Base-by-base conservation (phyloP, 2,888 invertebrate genomes). In the Watsonalla cultraria region DNA sequence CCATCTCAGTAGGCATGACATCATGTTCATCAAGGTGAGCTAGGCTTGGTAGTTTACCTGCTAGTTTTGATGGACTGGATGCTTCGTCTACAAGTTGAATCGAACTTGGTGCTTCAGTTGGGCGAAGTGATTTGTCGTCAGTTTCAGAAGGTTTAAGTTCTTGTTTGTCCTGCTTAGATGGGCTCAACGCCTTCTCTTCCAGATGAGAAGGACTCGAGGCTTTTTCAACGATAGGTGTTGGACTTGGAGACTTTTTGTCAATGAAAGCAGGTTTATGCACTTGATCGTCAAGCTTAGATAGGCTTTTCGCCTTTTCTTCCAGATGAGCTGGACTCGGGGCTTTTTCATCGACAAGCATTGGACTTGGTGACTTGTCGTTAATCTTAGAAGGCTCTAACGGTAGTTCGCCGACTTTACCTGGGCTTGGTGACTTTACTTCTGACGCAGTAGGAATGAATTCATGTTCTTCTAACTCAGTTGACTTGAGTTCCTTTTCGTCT, bases 161-260 rank as follows among this genome's bases (percentile, higher is more conserved):
- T 33, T 15, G 7, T 11, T 45, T n/a, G 13, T 46, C 46, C 14
- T 54, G 49, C 42, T 34, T 7, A 34, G 15, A 42, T 11, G 53
- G 56, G 34, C 56, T 64, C 4, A 54, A 49, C 2, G 33, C 49
- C 35, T 65, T 67, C 0, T 66, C 59, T 6, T 59, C 56, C 51
- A 0, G 14, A 15, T 35, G 35, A 35, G 6, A 6, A 6, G 5
- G 39, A 5, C 35, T 5, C 9, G 9, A 8, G 33, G 9, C 51
- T 46, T 13, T 50, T 15, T 35, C 35, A 7, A 6, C 35, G 7
- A 6, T 5, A 35, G 35, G 7, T 6, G 7, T 35, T 35, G 35
- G 35, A 7, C 35, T 35, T 35, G 35, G 35, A 6, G 35, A 5
- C 35, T 35, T 35, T 7, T 6, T 35, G 7, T 60, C 57, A 0